A percentile compares a stretch with the other conserved stretches of the same genome.
phyloP scores from a whole-genome alignment of 2,797 vertebrate species.

The Onychomys leucogaster region DNA sequence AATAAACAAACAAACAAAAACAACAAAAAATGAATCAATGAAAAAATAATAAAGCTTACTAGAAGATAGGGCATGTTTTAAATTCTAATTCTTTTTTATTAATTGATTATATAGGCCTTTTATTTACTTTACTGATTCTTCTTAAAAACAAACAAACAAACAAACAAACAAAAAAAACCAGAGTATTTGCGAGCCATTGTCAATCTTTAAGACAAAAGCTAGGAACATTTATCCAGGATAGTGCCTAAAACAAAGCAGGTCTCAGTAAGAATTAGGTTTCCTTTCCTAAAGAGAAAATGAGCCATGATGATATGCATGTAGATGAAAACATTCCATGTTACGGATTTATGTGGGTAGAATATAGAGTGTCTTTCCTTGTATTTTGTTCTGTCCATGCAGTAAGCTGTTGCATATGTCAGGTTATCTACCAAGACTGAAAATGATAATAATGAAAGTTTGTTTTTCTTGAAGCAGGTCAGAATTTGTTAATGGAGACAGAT shows the following conservation, averaged over 20 bases:
- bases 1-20: neutral
- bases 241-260: neutral
- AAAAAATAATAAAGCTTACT: neutral
- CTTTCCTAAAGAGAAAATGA: neutral
- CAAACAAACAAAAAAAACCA: neutral
- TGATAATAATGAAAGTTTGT: neutral
- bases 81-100: slow-evolving; percentile 11
- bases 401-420: neutral
- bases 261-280: neutral
- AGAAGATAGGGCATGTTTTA: neutral
- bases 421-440: neutral
- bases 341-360: neutral
- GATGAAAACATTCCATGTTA: neutral
- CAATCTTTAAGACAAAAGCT: neutral
- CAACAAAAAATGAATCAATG: neutral
- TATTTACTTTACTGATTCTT: neutral
- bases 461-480: neutral
- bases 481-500: neutral
- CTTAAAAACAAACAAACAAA: neutral
- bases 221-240: neutral
- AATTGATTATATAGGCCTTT: neutral
- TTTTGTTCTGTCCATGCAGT: slow-evolving; percentile 7
- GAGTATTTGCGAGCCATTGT: neutral
- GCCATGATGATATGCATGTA: neutral
- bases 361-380: neutral